phyloP scores from a whole-genome alignment of 2,113 vertebrate genomes.

The Corythoichthys haematopterus region DNA sequence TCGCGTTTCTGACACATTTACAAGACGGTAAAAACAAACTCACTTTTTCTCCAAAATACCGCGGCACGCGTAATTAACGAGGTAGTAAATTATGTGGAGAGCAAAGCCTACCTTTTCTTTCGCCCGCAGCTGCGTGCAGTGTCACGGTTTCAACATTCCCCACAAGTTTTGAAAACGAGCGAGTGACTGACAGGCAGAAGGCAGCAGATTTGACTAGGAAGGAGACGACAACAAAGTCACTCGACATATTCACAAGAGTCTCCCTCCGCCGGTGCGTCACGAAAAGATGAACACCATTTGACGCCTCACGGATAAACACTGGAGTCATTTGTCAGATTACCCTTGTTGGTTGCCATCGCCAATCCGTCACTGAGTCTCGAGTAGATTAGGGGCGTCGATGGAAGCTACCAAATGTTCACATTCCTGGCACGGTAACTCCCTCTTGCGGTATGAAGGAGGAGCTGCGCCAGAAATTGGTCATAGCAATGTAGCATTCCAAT shows the following conservation, averaged over 20 bases:
- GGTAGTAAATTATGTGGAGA: constrained; percentile 44
- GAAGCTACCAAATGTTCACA: constrained; percentile 3
- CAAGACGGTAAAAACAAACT: constrained; percentile 21
- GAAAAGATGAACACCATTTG: background rate
- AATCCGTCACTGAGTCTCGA: constrained; percentile 34
- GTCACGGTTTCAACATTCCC: constrained; percentile 28
- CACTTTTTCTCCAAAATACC: constrained; percentile 2
- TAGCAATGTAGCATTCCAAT: background rate
- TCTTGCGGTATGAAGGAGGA: constrained; percentile 33
- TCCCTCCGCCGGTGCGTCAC: background rate
- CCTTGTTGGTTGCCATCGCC: constrained; percentile 43
- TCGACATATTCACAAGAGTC: background rate
- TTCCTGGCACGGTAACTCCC: constrained; percentile 44
- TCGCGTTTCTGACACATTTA: constrained; percentile 35
- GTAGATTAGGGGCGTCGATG: constrained; percentile 43
- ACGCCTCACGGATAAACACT: constrained; percentile 16
- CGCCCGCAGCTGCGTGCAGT: background rate
- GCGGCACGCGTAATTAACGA: constrained; percentile 48
- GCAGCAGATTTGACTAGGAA: constrained; percentile 21
- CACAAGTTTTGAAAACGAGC: constrained; percentile 24
- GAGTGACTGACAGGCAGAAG: constrained; percentile 11
- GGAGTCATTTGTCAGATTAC: constrained; percentile 43
- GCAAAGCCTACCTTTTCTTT: constrained; percentile 43
- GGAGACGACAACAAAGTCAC: constrained; percentile 28
- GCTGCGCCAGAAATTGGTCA: constrained; percentile 3